A percentile compares a stretch with the other conserved stretches of the same genome.
phyloP scores from a whole-genome alignment of 2,888 invertebrate species.

The Drosophila anomelani region DNA sequence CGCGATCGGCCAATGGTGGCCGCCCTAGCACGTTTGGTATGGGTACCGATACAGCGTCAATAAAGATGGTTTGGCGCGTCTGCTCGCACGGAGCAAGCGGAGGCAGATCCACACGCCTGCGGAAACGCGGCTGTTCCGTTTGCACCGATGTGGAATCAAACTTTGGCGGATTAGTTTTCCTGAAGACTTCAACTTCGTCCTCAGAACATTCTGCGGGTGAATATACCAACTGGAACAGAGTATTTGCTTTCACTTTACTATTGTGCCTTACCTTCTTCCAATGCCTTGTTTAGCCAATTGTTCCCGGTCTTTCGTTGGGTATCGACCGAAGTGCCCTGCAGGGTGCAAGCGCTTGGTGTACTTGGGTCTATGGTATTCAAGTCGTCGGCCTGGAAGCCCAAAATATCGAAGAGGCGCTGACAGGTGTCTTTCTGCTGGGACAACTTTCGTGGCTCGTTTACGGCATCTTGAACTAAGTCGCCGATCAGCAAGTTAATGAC shows the following conservation, averaged over 20 bases:
- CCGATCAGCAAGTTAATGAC: constrained; percentile 54
- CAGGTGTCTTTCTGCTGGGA: constrained; percentile 39
- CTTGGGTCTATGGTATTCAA: background rate
- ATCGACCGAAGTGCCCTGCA: background rate
- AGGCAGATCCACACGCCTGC: background rate
- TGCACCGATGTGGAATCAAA: constrained; percentile 40
- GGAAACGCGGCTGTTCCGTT: constrained; percentile 61
- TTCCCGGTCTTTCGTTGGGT: constrained; percentile 39
- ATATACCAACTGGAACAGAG: background rate
- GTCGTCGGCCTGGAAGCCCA: constrained; percentile 49
- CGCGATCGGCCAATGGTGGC: constrained; percentile 63
- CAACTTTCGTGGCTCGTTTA: constrained; percentile 22
- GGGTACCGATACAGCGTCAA: constrained; percentile 48
- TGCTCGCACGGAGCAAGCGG: constrained; percentile 57
- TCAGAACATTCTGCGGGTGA: constrained; percentile 55
- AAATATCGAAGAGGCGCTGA: constrained; percentile 58
- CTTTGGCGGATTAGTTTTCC: background rate
- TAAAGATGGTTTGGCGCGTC: constrained; percentile 55
- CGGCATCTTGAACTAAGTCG: constrained; percentile 59
- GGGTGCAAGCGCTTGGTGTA: constrained; percentile 1
- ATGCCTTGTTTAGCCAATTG: constrained; percentile 49
- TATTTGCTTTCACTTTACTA: background rate
- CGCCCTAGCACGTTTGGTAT: constrained; percentile 41
- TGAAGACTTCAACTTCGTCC: constrained; percentile 56
- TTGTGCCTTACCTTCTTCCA: constrained; percentile 49